Conservation (phyloP, 2,888 invertebrate genomes). For the Luffia ferchaultella region DNA sequence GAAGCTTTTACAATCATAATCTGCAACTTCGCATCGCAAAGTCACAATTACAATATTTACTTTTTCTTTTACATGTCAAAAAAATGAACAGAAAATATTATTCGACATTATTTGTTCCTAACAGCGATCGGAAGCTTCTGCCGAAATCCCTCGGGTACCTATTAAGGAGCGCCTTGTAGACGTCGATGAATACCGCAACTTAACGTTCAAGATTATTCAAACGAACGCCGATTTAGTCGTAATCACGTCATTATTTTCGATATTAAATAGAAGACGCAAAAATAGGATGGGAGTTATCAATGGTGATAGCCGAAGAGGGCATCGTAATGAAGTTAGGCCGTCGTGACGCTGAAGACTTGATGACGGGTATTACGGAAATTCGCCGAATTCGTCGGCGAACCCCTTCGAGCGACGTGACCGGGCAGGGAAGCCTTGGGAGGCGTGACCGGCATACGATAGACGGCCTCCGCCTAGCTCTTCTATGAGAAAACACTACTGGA, state of each 20-base stretch:
- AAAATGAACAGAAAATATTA: too few species aligned
- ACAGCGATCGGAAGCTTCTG: too few species aligned
- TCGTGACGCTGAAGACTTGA: constrained; percentile 29
- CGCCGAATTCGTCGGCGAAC: constrained; percentile 43
- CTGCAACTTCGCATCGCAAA: too few species aligned
- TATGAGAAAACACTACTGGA: background rate
- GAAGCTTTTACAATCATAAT: too few species aligned
- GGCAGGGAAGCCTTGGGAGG: constrained; percentile 21
- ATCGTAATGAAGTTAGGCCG: background rate
- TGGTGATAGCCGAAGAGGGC: constrained; percentile 13
- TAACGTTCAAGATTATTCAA: background rate
- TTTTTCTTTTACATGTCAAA: too few species aligned
- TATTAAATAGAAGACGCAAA: constrained; percentile 10
- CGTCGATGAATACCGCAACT: too few species aligned
- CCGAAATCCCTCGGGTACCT: too few species aligned
- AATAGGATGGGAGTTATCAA: constrained; percentile 36
- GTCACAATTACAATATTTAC: too few species aligned
- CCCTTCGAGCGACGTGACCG: constrained; percentile 47
- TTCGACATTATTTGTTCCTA: too few species aligned
- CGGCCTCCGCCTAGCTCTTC: background rate
- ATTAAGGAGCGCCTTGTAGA: too few species aligned
- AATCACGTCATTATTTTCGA: background rate
- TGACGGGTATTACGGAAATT: constrained; percentile 45
- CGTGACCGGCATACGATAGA: constrained; percentile 29
- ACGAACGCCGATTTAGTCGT: background rate